Conservation (phyloP, 2,113 vertebrate genomes). For the Eulemur macaco region DNA sequence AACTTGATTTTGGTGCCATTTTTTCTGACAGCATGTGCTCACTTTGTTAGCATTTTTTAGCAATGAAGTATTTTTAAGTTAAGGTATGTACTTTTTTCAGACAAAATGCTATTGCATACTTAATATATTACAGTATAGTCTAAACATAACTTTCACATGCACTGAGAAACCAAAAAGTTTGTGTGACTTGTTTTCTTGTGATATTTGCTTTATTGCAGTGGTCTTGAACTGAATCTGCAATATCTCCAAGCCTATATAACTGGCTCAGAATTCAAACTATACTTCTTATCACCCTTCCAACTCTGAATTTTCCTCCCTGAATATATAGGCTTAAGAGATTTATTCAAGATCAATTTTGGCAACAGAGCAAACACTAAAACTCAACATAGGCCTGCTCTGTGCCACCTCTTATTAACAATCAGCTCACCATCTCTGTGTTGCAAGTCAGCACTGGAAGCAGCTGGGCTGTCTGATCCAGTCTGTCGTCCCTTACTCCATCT, state of each 20-base stretch:
- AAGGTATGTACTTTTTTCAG: not conserved
- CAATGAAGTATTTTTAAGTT: not conserved
- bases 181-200: not conserved
- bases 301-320: not conserved
- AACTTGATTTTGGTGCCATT: not conserved
- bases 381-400: not conserved
- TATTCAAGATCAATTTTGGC: not conserved
- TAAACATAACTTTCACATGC: not conserved
- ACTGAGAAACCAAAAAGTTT: not conserved
- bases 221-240: not conserved
- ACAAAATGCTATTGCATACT: not conserved
- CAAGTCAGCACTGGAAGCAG: not conserved
- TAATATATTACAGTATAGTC: not conserved
- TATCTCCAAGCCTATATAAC: not conserved
- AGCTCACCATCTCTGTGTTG: not conserved
- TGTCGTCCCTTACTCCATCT: not conserved
- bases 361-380: not conserved
- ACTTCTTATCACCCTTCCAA: not conserved
- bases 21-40: not conserved
- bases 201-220: not conserved
- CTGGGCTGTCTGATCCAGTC: not conserved
- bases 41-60: not conserved
- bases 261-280: not conserved
- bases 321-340: not conserved
- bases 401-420: not conserved